Base-by-base conservation (phyloP, 2,113 vertebrate species). In the Pterophyllum scalare region DNA sequence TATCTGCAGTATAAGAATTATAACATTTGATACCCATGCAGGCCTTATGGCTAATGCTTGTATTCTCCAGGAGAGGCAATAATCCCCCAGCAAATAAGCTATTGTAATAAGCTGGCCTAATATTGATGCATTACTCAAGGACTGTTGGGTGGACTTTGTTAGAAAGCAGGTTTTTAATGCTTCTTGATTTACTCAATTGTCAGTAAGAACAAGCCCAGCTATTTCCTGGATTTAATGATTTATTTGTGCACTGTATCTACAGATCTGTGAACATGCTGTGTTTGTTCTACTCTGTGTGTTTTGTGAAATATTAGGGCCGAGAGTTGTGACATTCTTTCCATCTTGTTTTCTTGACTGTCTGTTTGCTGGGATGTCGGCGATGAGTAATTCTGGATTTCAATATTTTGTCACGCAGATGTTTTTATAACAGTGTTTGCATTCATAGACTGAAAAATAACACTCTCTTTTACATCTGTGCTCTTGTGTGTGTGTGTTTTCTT, bases 31-130 rank as follows among this genome's bases (percentile, higher is more conserved):
- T 56, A 78, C 6, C 31, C 11, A 22, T 67, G 83, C 82, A 80
- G 72, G 83, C 52, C 57, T 92, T 76, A 38, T 58, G 24, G 60
- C 49, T 62, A 60, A 67, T 62, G 54, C 80, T 89, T 88, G 46
- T 88, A 31, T 88, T 59, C 54, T 87, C 33, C 49, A 88, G 80
- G 59, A 86, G 77, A 87, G 79, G 87, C 79, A 88, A 90, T 90
- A 89, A 81, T 81, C 88, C 86, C 83, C 89, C 93, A 95, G 92
- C 40, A 11, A 89, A 94, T 95, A 95, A 95, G 94, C 93, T 94
- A 94, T 76, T 80, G 64, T 89, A 72, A 84, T 86, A 89, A 91
- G n/a, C 77, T 89, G 84, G 83, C 85, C 85, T 90, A 33, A 76
- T 83, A 43, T 40, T 62, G 57, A 90, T 86, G 87, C 87, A 59